Base-by-base conservation (phyloP, 2,888 invertebrate genomes). In the Acrobasis suavella region DNA sequence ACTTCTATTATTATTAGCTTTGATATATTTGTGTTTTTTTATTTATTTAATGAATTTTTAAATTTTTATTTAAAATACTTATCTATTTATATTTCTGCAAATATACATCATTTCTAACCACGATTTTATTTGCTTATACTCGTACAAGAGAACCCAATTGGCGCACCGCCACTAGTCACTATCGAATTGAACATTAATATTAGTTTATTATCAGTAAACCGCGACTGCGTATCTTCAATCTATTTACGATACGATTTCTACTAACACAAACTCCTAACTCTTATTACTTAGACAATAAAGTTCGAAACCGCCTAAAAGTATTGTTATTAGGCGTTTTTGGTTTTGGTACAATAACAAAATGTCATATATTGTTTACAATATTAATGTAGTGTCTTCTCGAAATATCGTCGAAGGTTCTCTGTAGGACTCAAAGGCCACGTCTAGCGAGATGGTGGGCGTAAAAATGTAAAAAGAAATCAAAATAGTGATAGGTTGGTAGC, bases 301-400 rank as follows among this genome's bases (percentile, higher is more conserved):
- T 2, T 42, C 42, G n/a, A 14, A 42, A 42, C 14, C 6, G 17
- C 16, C 17, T 1, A 8, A 42, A 52, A 14, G 5, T 8, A 7
- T 12, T 3, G 42, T 56, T 46, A 22, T 56, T 46, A 42, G 46
- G 42, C 56, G 56, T 56, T 3, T 46, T 46, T n/a, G 14, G 46
- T 3, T 46, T 46, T n/a, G 14, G 46, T 46, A 46, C 46, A 46
- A 46, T n/a, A 46, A 46, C 46, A 46, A 46, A 38, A 17, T 8
- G 42, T 16, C 17, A 42, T 46, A 56, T 56, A 46, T 56, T 56
- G 56, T 56, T 32, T 56, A 16, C 42, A 56, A 56, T 56, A 56
- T 56, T 56, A 22, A 56, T 42, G 56, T 42, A 10, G n/a, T 22
- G 56, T 52, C 17, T 42, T 42, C 42, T 56, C 46, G 5, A 56